Evolutionary conservation across 1,140 invertebrate genomes (phyloP).

Genomic region (Onthophagus taurus): DNA sequence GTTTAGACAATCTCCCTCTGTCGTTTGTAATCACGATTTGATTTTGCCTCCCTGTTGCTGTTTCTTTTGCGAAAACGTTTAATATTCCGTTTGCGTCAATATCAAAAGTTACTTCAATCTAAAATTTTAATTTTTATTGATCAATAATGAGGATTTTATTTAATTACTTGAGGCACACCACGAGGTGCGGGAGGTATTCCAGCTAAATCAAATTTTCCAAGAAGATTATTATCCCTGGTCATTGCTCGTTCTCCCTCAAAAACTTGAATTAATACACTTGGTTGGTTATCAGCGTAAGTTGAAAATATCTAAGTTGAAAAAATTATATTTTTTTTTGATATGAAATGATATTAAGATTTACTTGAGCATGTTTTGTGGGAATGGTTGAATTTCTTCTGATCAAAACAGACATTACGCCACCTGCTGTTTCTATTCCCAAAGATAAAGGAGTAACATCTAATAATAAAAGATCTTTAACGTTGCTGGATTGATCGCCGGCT

Average conservation of each 20-base stretch:
- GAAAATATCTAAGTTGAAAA: conserved; percentile 31
- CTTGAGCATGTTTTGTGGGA: conserved; percentile 45
- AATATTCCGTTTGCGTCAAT: conserved; percentile 47
- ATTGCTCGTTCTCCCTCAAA: conserved; percentile 57
- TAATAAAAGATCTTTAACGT: conserved; percentile 50
- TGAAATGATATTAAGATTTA: conserved; percentile 9
- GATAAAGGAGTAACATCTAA: conserved; percentile 44
- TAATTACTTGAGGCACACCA: conserved; percentile 31
- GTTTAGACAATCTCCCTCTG: conserved; percentile 36
- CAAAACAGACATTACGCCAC: conserved; percentile 34
- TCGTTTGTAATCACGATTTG: conserved; percentile 43
- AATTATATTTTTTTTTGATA: neutral
- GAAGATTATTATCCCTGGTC: conserved; percentile 59
- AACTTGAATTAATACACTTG: conserved; percentile 47
- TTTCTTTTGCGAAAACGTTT: conserved; percentile 51
- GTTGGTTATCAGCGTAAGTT: conserved; percentile 39
- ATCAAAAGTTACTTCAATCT: conserved; percentile 42
- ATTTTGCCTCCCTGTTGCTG: conserved; percentile 39
- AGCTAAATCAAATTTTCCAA: conserved; percentile 58
- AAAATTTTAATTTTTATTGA: conserved; percentile 1
- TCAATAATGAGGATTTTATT: conserved; percentile 6
- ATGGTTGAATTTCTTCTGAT: conserved; percentile 48
- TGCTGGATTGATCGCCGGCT: conserved; percentile 43
- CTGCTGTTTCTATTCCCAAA: conserved; percentile 40
- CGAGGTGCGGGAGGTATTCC: conserved; percentile 54